Evolutionary conservation across 1,140 invertebrate genomes (phyloP), one percentile per base, ranked within the genome.

Genomic region (Brachionus sp.): DNA sequence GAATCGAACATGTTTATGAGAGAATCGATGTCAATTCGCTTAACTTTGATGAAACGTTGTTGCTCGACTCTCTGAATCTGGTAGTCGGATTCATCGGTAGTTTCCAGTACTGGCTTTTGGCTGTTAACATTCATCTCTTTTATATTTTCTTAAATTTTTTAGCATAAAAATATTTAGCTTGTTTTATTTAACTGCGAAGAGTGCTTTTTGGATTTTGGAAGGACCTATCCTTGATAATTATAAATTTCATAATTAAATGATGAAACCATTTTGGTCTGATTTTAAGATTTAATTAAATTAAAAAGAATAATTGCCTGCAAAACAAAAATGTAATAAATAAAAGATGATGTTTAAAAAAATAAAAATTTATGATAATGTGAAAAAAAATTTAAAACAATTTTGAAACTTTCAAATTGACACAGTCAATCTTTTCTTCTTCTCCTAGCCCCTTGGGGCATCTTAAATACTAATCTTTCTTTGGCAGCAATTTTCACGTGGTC

Each of bases 1-100:
- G 77, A 80, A 37, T 80, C 77, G 50, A 80, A 80, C 33, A 80
- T 10, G 9, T 37, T 44, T 23, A 66, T 62, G 6, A 80, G 29
- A 25, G n/a, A 7, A 19, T 80, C 35, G 4, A 80, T 42, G 29
- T 80, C 77, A 19, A 80, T 66, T 39, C 13, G 23, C 23, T 80
- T 44, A 5, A 80, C 4, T 9, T 78, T 53, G 13, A 78, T 46
- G 16, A 80, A 80, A 13, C 39, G n/a, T 33, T 80, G 50, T 25
- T 80, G 35, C 35, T 80, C 77, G 12, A 66, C 50, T 23, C 50
- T n/a, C 19, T 42, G 35, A 13, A 80, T 80, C 57, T 80, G 46
- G 35, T 23, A 80, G 39, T 80, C 77, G 5, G 53, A 57, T 9
- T 78, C 75, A 13, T 78, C 66, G 16, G 29, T 29, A 3, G 66